These are phyloP conservation scores for Pterocles gutturalis DNA, from an alignment of 2,113 vertebrate species.

Conservation along the genomic window DNA sequence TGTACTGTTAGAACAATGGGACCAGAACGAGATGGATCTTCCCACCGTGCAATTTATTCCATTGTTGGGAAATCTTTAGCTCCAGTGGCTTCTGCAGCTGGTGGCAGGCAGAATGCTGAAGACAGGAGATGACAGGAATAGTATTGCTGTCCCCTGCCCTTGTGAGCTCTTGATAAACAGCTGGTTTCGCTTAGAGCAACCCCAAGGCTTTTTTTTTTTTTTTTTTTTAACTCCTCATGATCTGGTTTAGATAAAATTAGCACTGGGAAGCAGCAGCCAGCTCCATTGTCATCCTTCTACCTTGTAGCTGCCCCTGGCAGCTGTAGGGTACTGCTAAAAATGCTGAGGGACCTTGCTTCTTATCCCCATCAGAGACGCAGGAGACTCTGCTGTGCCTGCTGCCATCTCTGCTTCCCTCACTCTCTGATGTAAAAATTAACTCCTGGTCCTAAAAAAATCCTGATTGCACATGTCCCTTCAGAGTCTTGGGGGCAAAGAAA, in stretches of 20 bases:
- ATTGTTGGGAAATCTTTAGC: slow-evolving; percentile 40
- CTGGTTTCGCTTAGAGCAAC: slow-evolving; percentile 34
- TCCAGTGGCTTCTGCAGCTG: slow-evolving; percentile 43
- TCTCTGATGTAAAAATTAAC: not conserved
- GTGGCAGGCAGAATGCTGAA: not conserved
- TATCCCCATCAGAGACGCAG: not conserved
- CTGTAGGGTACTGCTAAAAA: not conserved
- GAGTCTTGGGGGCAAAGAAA: not conserved
- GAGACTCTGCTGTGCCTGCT: not conserved
- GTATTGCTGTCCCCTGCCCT: not conserved
- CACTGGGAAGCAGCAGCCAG: not conserved
- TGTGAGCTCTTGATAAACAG: slow-evolving; percentile 28
- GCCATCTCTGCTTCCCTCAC: not conserved
- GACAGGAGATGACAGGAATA: slow-evolving; percentile 32
- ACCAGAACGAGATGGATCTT: slow-evolving; percentile 26
- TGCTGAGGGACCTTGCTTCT: not conserved
- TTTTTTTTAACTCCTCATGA: not conserved
- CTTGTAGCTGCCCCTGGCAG: not conserved
- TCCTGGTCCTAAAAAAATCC: not conserved
- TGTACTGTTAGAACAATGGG: slow-evolving; percentile 47
- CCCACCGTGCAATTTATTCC: not conserved
- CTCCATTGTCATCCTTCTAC: not conserved
- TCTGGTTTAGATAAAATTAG: not conserved
- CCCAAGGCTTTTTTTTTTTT: not conserved
- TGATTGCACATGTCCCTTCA: not conserved